Evolutionary conservation across 1,140 invertebrate genomes (phyloP).

Genomic region (Musca domestica): DNA sequence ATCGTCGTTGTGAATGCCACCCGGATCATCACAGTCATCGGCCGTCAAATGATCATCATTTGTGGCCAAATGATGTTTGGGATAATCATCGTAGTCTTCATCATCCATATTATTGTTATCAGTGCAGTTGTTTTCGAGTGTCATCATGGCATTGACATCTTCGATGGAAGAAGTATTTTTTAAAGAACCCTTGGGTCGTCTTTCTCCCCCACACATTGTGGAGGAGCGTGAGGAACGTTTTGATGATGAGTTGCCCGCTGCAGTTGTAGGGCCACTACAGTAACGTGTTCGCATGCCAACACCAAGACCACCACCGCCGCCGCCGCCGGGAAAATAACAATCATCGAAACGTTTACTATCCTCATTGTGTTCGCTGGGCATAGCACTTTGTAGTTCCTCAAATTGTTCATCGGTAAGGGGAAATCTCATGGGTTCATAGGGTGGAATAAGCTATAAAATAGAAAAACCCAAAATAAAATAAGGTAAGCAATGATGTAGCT

Average conservation of each 20-base stretch:
- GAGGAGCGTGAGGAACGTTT: conserved; percentile 18
- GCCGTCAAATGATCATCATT: conserved; percentile 33
- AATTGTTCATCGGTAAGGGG: conserved; percentile 64
- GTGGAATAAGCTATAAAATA: conserved; percentile 39
- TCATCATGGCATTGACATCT: conserved; percentile 29
- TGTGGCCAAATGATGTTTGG: conserved; percentile 44
- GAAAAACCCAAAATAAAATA: conserved; percentile 4
- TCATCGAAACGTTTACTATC: conserved; percentile 17
- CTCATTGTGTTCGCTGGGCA: conserved; percentile 46
- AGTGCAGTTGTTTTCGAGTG: conserved; percentile 29
- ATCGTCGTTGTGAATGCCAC: background rate
- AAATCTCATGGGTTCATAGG: conserved; percentile 65
- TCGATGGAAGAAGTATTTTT: conserved; percentile 1
- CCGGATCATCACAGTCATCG: background rate
- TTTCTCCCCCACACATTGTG: conserved; percentile 1
- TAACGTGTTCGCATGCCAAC: background rate
- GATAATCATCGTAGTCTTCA: conserved; percentile 34
- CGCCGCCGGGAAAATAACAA: background rate
- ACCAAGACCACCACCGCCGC: background rate
- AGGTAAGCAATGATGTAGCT: background rate
- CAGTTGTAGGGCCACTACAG: background rate
- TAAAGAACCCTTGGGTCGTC: background rate
- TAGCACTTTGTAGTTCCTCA: conserved; percentile 60
- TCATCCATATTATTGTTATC: conserved; percentile 27
- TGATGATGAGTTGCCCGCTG: background rate